These are phyloP conservation scores for Ptilonorhynchus violaceus DNA, from an alignment of 2,113 vertebrate genomes.

Conservation along the genomic window DNA sequence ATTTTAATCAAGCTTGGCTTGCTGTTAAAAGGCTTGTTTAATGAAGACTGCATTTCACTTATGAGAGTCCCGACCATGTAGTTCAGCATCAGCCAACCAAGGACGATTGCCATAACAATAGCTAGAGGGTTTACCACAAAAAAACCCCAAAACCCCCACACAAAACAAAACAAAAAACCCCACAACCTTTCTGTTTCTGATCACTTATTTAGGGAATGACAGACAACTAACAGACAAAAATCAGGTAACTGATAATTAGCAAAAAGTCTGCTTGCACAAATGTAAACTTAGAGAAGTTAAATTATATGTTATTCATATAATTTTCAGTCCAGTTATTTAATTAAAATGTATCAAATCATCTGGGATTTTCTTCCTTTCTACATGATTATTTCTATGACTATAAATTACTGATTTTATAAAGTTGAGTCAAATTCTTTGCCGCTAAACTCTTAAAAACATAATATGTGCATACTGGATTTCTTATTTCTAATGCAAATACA, in stretches of 20 bases:
- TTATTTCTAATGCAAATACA: background rate
- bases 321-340: background rate
- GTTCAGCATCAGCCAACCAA: slow-evolving; percentile 33
- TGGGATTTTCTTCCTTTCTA: background rate
- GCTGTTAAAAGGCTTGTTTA: slow-evolving; percentile 63
- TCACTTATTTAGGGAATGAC: slow-evolving; percentile 19
- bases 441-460: background rate
- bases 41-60: slow-evolving; percentile 62
- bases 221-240: background rate
- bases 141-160: background rate
- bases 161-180: background rate
- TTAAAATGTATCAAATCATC: background rate
- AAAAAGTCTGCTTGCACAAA: background rate
- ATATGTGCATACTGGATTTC: background rate
- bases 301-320: background rate
- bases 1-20: slow-evolving; percentile 70
- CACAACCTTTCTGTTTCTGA: background rate
- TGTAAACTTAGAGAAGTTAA: background rate
- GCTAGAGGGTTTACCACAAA: slow-evolving; percentile 9
- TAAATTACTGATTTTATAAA: background rate
- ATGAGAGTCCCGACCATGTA: background rate
- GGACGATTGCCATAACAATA: slow-evolving; percentile 16
- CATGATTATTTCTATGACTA: background rate
- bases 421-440: background rate
- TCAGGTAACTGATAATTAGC: background rate